Evolutionary conservation across 2,113 vertebrate species (phyloP).

Genomic region (Pseudopodoces humilis): DNA sequence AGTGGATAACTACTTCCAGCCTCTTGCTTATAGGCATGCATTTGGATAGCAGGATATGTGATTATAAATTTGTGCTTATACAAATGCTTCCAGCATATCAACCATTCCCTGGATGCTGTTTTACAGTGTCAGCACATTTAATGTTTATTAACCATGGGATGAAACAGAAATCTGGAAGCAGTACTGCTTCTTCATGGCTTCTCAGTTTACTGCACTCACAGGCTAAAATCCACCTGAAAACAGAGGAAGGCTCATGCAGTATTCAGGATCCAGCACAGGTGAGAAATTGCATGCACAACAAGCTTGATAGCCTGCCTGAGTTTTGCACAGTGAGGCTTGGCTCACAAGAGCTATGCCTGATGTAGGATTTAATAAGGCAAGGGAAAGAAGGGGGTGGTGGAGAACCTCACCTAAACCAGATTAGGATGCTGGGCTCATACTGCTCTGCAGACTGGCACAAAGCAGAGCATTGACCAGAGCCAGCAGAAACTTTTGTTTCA

Average conservation of each 20-base stretch:
- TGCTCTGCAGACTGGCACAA: neutral
- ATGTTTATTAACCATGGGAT: neutral
- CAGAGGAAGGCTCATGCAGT: neutral
- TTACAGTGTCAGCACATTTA: neutral
- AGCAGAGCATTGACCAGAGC: slow-evolving; percentile 29
- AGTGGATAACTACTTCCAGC: neutral
- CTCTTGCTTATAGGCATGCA: neutral
- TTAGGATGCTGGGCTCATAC: slow-evolving; percentile 42
- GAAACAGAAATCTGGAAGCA: neutral
- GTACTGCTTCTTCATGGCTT: neutral
- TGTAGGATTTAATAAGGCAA: slow-evolving; percentile 12
- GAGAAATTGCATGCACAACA: neutral
- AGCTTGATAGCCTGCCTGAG: neutral
- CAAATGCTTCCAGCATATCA: neutral
- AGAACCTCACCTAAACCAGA: slow-evolving; percentile 9
- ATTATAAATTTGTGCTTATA: neutral
- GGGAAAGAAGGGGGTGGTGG: neutral
- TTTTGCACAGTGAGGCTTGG: neutral
- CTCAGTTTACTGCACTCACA: neutral
- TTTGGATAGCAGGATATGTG: neutral
- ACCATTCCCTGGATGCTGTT: neutral
- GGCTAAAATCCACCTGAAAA: neutral
- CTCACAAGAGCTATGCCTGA: neutral
- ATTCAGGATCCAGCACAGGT: neutral
- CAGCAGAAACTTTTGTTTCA: slow-evolving; percentile 31